Evolutionary conservation across 2,888 invertebrate species (phyloP).

Genomic region (Dicyrtoma fusca): DNA sequence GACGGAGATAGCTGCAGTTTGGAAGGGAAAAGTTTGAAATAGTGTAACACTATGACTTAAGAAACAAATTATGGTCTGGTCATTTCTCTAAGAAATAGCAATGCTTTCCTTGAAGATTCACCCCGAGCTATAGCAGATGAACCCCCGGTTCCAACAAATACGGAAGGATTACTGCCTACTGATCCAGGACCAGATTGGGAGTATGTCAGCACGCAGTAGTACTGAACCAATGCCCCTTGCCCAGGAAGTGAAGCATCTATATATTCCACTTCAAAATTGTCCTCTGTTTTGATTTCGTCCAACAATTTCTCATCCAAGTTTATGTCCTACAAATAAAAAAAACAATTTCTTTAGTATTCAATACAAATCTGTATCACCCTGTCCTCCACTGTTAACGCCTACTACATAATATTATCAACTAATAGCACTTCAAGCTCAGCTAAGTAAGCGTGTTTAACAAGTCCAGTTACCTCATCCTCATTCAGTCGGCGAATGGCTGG

Average conservation of each 20-base stretch:
- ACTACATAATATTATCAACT: no score
- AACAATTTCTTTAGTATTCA: background rate
- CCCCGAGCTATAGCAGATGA: background rate
- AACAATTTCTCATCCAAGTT: background rate
- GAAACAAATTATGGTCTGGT: background rate
- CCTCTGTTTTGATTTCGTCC: background rate
- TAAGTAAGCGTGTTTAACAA: no score
- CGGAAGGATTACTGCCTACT: background rate
- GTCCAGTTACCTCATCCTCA: no score
- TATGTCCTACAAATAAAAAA: background rate
- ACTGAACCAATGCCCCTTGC: background rate
- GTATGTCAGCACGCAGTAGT: background rate
- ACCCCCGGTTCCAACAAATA: constrained; percentile 7
- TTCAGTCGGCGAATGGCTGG: background rate
- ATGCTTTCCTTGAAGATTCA: background rate
- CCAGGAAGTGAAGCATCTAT: background rate
- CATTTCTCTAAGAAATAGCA: constrained; percentile 12
- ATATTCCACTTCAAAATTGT: background rate
- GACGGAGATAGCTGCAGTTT: no score
- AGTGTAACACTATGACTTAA: no score
- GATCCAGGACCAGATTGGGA: background rate
- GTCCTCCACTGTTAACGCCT: no score
- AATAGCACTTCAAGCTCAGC: no score
- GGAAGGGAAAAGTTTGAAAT: no score
- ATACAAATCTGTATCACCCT: background rate